phyloP scores from a whole-genome alignment of 2,113 vertebrate genomes.

The Recurvirostra avosetta region DNA sequence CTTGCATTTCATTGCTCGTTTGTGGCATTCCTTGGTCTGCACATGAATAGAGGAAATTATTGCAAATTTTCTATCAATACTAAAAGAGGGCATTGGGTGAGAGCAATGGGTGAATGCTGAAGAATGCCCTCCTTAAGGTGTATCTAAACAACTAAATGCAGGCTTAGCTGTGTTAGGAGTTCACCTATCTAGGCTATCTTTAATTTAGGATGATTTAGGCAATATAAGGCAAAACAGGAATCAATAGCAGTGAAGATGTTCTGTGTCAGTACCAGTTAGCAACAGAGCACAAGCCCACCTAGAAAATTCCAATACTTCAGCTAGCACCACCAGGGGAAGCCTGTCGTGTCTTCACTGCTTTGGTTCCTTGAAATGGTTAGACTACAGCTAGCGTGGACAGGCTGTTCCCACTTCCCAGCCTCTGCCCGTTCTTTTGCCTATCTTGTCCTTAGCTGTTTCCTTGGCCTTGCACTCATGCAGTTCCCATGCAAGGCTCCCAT shows the following conservation, averaged over 20 bases:
- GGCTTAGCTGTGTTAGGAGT: not conserved
- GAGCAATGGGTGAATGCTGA: not conserved
- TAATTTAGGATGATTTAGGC: not conserved
- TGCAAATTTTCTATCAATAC: not conserved
- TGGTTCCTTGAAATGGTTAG: not conserved
- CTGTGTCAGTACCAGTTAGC: not conserved
- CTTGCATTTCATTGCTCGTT: slow-evolving; percentile 61
- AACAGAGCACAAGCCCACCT: not conserved
- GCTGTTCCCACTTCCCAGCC: not conserved
- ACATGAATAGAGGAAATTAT: not conserved
- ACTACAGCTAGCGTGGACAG: not conserved
- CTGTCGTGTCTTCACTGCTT: not conserved
- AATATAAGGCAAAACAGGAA: not conserved
- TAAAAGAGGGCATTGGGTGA: not conserved
- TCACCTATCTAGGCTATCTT: not conserved
- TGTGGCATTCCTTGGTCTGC: slow-evolving; percentile 70
- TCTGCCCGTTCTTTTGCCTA: not conserved
- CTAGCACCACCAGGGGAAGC: not conserved
- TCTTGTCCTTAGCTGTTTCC: not conserved
- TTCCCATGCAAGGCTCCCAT: not conserved
- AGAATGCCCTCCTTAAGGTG: not conserved
- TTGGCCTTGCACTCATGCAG: not conserved
- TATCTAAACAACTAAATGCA: not conserved
- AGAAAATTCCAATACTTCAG: not conserved
- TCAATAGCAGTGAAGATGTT: not conserved